phyloP scores from a whole-genome alignment of 2,113 vertebrate genomes.

The Ptilorrhoa leucosticta region DNA sequence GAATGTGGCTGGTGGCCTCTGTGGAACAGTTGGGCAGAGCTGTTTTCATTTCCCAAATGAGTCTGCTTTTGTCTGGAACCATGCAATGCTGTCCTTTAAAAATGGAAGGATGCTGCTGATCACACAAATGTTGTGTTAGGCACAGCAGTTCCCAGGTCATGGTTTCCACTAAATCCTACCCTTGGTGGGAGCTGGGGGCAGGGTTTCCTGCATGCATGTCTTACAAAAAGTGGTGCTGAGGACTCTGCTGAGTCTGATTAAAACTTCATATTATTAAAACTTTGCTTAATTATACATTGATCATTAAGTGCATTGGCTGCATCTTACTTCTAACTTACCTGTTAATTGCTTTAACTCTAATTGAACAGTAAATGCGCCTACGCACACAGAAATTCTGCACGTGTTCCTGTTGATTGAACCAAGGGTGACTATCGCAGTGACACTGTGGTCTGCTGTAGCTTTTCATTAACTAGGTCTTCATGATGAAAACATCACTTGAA shows the following conservation, averaged over 20 bases:
- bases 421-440: neutral
- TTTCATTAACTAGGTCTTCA: neutral
- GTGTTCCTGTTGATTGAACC: neutral
- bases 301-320: neutral
- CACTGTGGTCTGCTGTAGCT: neutral
- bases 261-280: neutral
- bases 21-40: rapidly evolving
- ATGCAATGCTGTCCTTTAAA: neutral
- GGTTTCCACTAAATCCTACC: neutral
- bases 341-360: neutral
- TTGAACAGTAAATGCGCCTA: neutral
- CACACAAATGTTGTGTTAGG: neutral
- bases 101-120: neutral
- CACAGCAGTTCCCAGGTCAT: neutral
- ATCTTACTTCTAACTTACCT: neutral
- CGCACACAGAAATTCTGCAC: neutral
- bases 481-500: neutral
- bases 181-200: neutral
- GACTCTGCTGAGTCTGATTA: neutral
- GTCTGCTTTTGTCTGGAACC: neutral
- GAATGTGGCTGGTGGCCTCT: neutral
- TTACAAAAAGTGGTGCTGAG: neutral
- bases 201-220: neutral
- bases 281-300: neutral
- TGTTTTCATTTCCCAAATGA: neutral